Conservation (phyloP, 1,140 invertebrate genomes). For the Solenopsis fugax region DNA sequence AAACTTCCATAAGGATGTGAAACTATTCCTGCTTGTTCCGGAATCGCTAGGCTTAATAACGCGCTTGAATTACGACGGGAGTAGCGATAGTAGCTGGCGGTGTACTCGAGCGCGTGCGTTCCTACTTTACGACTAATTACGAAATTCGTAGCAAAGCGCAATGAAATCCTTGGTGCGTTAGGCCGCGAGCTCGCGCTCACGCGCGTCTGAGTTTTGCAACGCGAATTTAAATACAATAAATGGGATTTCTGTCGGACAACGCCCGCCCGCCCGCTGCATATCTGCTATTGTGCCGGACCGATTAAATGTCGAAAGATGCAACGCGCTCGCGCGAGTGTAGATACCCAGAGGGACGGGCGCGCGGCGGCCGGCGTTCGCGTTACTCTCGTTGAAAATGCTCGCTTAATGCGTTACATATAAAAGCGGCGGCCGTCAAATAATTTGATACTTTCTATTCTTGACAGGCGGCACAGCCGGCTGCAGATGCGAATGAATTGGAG, state of each 20-base stretch:
- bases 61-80: conserved; percentile 40
- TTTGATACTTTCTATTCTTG: conserved; percentile 62
- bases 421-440: conserved; percentile 37
- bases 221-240: conserved; percentile 81
- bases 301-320: conserved; percentile 52
- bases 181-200: conserved; percentile 17
- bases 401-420: conserved; percentile 25
- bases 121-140: conserved; percentile 55
- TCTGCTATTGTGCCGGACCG: conserved; percentile 34
- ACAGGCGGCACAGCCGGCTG: conserved; percentile 54
- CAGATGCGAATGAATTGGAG: conserved; percentile 75
- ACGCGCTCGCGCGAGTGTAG: background rate
- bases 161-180: conserved; percentile 50
- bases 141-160: conserved; percentile 55
- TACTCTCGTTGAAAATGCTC: conserved; percentile 24
- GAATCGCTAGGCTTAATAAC: conserved; percentile 14
- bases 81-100: conserved; percentile 15
- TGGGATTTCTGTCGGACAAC: conserved; percentile 45
- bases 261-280: background rate
- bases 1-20: background rate
- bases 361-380: background rate
- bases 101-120: conserved; percentile 28
- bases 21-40: conserved; percentile 5
- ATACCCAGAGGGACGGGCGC: background rate
- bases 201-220: conserved; percentile 71